phyloP scores from a whole-genome alignment of 2,113 vertebrate genomes.

The Phalacrocorax pelagicus region DNA sequence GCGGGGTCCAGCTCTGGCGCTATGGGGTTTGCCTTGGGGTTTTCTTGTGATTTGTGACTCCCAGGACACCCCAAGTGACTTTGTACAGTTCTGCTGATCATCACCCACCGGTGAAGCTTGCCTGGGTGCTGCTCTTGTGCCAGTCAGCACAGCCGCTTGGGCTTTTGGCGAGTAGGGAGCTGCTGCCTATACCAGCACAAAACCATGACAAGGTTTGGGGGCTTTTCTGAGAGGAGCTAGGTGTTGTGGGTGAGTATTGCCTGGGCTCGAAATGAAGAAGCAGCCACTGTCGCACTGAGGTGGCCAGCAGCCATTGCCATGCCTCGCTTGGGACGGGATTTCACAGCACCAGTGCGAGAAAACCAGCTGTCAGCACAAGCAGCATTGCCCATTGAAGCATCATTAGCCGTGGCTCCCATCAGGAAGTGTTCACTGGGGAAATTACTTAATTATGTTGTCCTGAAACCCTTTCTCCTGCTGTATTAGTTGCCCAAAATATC shows the following conservation, averaged over 20 bases:
- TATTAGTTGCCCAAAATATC: not conserved
- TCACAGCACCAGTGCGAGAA: fast-evolving
- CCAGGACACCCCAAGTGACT: not conserved
- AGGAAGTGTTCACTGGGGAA: not conserved
- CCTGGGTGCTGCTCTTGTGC: not conserved
- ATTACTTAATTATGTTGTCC: not conserved
- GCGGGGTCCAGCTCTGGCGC: not conserved
- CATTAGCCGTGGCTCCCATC: not conserved
- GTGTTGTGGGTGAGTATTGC: not conserved
- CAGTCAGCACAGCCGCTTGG: fast-evolving
- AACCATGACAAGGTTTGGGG: not conserved
- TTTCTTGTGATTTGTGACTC: not conserved
- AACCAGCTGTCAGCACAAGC: not conserved
- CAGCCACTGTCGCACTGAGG: not conserved
- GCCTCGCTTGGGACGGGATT: not conserved
- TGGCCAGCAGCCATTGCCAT: not conserved
- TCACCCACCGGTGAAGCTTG: not conserved
- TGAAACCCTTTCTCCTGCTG: not conserved
- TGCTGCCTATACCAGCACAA: not conserved
- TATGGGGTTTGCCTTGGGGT: fast-evolving
- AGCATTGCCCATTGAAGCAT: fast-evolving
- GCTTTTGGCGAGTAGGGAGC: not conserved
- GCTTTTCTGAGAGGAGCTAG: not conserved
- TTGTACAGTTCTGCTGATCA: not conserved
- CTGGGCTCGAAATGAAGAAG: not conserved